These are phyloP conservation scores for Drosophila sordidula DNA, from an alignment of 2,888 invertebrate species.

Conservation along the genomic window DNA sequence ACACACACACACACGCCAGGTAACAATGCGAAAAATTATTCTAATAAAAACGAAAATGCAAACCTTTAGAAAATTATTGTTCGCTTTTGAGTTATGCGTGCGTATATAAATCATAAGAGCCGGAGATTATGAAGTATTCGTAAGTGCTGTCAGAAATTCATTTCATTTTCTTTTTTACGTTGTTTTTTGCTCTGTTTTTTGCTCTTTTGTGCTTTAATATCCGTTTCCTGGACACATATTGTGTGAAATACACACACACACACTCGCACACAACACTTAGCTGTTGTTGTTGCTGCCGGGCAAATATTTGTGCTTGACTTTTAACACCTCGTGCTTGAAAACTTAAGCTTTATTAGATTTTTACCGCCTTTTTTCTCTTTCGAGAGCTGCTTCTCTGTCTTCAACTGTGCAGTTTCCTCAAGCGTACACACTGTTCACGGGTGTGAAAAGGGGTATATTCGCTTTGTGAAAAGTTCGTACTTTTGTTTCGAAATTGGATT, in stretches of 20 bases:
- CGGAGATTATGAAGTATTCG: constrained; percentile 13
- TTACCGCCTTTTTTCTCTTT: background rate
- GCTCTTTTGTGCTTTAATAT: constrained; percentile 64
- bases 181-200: background rate
- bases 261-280: background rate
- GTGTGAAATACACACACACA: constrained; percentile 22
- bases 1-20: constrained; percentile 4
- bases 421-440: background rate
- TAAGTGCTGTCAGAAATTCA: constrained; percentile 41
- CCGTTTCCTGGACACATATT: constrained; percentile 66
- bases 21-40: constrained; percentile 33
- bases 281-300: constrained; percentile 21
- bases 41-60: constrained; percentile 8
- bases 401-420: no score
- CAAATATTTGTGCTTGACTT: constrained; percentile 48
- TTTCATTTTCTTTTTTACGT: constrained; percentile 34
- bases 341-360: constrained; percentile 26
- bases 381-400: background rate
- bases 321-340: constrained; percentile 42
- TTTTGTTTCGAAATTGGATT: no score
- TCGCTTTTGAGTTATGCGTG: constrained; percentile 35
- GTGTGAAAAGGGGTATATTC: background rate
- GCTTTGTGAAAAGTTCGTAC: no score
- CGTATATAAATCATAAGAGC: constrained; percentile 36
- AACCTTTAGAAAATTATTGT: constrained; percentile 8